Percentiles rank a stretch among this genome's conserved stretches.
Evolutionary conservation across 2,797 vertebrate species (phyloP).

Genomic region (Micrastur ruficollis): DNA sequence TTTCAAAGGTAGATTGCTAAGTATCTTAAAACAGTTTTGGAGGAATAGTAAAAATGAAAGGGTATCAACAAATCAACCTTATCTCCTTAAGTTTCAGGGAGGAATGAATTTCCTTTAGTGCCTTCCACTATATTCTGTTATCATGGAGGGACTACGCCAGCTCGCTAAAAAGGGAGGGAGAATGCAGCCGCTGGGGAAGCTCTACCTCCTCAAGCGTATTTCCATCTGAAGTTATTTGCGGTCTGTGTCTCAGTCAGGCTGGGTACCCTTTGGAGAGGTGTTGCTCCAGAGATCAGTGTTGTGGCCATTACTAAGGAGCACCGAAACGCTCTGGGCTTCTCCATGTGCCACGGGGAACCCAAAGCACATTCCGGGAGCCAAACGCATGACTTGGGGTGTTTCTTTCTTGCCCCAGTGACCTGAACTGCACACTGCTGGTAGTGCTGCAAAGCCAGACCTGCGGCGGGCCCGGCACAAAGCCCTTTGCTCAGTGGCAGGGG

Average conservation of each 20-base stretch:
- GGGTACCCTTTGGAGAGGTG: not conserved
- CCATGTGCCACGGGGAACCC: not conserved
- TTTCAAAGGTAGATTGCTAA: not conserved
- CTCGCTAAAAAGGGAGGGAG: not conserved
- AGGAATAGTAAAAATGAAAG: not conserved
- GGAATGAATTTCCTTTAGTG: not conserved
- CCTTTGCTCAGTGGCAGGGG: not conserved
- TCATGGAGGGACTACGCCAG: not conserved
- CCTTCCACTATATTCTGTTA: not conserved
- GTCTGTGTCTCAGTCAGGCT: not conserved
- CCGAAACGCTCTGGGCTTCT: not conserved
- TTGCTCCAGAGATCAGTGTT: not conserved
- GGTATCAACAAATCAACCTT: not conserved
- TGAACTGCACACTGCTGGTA: accelerated
- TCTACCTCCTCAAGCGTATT: not conserved
- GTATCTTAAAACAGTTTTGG: not conserved
- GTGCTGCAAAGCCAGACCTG: not conserved
- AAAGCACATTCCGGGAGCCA: not conserved
- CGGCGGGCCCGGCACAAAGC: accelerated
- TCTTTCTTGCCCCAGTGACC: not conserved
- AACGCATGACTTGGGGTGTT: not conserved
- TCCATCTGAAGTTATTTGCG: not conserved
- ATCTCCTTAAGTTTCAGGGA: not conserved
- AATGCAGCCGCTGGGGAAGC: not conserved
- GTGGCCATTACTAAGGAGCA: not conserved